Evolutionary conservation across 2,113 vertebrate genomes (phyloP).

Genomic region (Solea senegalensis): DNA sequence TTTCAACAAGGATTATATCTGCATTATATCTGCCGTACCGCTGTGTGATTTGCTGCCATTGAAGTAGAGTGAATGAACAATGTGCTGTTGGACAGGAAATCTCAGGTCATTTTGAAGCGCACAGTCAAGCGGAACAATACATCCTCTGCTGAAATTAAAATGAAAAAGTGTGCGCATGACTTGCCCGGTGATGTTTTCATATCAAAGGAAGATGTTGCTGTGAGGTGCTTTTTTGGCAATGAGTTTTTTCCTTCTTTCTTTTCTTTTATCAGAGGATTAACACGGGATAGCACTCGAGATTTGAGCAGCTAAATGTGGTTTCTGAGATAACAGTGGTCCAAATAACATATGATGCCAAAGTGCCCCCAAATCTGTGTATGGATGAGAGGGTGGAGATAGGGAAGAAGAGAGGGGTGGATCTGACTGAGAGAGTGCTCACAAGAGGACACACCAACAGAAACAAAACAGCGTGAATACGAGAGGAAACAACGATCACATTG

Average conservation of each 20-base stretch:
- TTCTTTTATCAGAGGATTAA: conserved; percentile 54
- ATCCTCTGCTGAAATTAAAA: conserved; percentile 40
- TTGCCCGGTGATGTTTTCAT: conserved; percentile 48
- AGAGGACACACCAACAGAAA: too few species aligned
- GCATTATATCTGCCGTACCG: conserved; percentile 36
- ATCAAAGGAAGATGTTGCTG: conserved; percentile 53
- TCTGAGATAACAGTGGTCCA: conserved; percentile 33
- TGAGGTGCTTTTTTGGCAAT: conserved; percentile 31
- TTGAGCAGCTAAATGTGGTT: conserved; percentile 43
- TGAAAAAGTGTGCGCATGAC: conserved; percentile 37
- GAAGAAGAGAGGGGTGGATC: too few species aligned
- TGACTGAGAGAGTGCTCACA: too few species aligned
- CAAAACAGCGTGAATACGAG: too few species aligned
- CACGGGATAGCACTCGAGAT: conserved; percentile 38
- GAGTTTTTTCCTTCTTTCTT: not conserved
- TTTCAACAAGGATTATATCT: conserved; percentile 50
- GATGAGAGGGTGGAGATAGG: too few species aligned
- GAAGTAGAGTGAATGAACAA: conserved; percentile 40
- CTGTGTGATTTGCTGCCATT: conserved; percentile 28
- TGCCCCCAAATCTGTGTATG: too few species aligned
- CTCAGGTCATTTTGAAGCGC: conserved; percentile 36
- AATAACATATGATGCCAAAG: too few species aligned
- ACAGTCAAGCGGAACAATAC: conserved; percentile 53
- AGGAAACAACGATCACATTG: too few species aligned
- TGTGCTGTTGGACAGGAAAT: conserved; percentile 21